Conservation (phyloP, 2,797 vertebrate species). For the Sebastes paucispinis region DNA sequence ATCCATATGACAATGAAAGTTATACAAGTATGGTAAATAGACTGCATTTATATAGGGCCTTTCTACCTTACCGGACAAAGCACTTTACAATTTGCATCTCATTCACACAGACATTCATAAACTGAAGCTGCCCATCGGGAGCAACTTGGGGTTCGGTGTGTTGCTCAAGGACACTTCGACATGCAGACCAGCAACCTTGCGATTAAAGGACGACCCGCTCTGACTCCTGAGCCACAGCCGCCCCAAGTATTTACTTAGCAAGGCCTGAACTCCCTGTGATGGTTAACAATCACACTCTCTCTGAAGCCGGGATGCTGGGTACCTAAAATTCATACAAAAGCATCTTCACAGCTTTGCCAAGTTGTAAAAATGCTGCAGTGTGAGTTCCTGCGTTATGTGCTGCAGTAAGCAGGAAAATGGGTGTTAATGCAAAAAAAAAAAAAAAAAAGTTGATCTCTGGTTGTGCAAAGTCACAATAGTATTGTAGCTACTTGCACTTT, state of each 20-base stretch:
- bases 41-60: too few relatives aligned
- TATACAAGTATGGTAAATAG: too few relatives aligned
- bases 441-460: background rate
- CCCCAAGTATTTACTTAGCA: background rate
- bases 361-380: constrained; percentile 38
- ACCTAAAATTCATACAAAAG: constrained; percentile 21
- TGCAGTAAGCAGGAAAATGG: constrained; percentile 42
- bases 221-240: background rate
- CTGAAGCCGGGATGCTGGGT: background rate
- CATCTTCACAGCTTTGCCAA: constrained; percentile 32
- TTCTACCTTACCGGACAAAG: too few relatives aligned
- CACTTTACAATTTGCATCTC: too few relatives aligned
- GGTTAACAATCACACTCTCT: background rate
- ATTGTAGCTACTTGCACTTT: constrained; percentile 3
- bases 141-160: too few relatives aligned
- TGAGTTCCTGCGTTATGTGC: constrained; percentile 29
- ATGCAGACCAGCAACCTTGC: background rate
- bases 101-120: too few relatives aligned
- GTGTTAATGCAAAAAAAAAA: constrained; percentile 3
- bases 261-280: background rate
- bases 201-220: background rate
- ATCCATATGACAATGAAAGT: too few relatives aligned
- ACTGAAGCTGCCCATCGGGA: too few relatives aligned
- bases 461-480: constrained; percentile 3
- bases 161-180: too few relatives aligned